Conservation (phyloP, 1,140 invertebrate genomes). For the Ridgeia piscesae region DNA sequence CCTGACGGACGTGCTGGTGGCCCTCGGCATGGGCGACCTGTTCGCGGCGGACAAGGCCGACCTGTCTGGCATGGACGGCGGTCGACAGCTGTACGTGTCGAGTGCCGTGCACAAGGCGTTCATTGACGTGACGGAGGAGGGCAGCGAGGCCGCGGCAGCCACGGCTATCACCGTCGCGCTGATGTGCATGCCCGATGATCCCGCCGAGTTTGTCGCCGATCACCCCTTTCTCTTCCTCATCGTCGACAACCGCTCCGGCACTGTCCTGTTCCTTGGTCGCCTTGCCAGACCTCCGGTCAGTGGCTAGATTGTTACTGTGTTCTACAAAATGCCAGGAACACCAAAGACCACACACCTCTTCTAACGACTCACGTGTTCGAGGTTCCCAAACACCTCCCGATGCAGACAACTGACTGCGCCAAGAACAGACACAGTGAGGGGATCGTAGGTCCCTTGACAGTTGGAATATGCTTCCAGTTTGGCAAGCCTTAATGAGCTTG, state of each 20-base stretch:
- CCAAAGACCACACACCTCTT: too few species aligned
- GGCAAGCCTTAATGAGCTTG: background rate
- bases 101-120: constrained; percentile 61
- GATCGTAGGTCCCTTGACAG: too few species aligned
- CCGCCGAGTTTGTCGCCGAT: constrained; percentile 9
- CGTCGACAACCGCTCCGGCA: background rate
- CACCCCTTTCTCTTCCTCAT: constrained; percentile 21
- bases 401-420: too few species aligned
- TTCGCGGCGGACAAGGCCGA: constrained; percentile 36
- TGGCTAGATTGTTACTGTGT: background rate
- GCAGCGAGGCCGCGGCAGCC: constrained; percentile 56
- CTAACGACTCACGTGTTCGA: too few species aligned
- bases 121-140: constrained; percentile 62
- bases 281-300: background rate
- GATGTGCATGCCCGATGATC: background rate
- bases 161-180: constrained; percentile 37
- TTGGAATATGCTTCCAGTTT: too few species aligned
- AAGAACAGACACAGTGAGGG: too few species aligned
- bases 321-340: too few species aligned
- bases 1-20: constrained; percentile 51
- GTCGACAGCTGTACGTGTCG: constrained; percentile 39
- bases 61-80: constrained; percentile 41
- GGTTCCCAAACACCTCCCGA: too few species aligned
- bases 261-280: constrained; percentile 20
- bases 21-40: constrained; percentile 35